Evolutionary conservation across 2,113 vertebrate species (phyloP).

Genomic region (Agelaius tricolor): DNA sequence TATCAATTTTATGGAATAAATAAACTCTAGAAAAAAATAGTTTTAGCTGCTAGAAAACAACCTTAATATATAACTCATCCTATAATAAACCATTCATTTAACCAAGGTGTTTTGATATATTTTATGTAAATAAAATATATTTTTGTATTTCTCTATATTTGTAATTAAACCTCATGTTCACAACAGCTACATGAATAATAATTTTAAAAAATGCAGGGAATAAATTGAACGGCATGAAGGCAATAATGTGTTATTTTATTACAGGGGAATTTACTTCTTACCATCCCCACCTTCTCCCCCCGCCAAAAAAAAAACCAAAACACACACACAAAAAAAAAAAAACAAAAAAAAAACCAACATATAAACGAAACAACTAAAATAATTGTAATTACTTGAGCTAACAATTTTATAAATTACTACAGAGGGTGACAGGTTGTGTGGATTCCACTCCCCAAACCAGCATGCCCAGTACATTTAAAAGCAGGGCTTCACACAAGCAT

Average conservation of each 20-base stretch:
- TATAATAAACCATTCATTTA: not conserved
- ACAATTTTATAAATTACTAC: not conserved
- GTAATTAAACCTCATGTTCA: not conserved
- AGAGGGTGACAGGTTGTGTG: not conserved
- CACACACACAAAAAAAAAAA: too few species aligned
- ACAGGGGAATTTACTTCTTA: not conserved
- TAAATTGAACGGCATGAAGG: not conserved
- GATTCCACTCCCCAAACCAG: not conserved
- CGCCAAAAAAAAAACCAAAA: not conserved
- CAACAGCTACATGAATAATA: not conserved
- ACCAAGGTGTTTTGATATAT: not conserved
- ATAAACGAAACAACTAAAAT: not conserved
- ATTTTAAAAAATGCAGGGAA: not conserved
- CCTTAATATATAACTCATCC: not conserved
- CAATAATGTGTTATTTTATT: not conserved
- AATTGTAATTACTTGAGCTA: not conserved
- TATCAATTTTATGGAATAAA: not conserved
- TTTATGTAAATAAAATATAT: not conserved
- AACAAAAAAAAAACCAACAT: not conserved
- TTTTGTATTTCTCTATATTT: not conserved
- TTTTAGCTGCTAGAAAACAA: not conserved
- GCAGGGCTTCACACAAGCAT: not conserved
- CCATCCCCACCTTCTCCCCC: not conserved
- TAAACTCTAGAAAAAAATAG: not conserved
- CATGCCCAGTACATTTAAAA: not conserved